Conservation (phyloP, 2,797 vertebrate genomes). For the Uromys caudimaculatus region DNA sequence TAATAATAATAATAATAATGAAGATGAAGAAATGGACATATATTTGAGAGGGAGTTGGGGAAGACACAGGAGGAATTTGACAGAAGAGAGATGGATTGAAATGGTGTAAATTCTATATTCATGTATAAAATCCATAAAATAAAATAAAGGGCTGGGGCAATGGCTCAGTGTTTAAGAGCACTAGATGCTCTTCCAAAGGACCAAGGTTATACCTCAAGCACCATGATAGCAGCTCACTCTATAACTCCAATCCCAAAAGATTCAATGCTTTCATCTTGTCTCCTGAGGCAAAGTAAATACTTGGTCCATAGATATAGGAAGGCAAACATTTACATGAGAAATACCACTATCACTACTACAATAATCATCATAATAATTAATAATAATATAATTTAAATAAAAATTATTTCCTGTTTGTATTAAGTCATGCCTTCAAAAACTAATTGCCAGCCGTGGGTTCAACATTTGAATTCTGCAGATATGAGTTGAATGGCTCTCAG, state of each 20-base stretch:
- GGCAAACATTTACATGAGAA: background rate
- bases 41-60: background rate
- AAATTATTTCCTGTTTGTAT: slow-evolving; percentile 26
- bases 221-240: background rate
- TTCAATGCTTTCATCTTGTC: no score
- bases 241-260: background rate
- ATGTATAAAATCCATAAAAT: background rate
- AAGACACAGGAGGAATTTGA: background rate
- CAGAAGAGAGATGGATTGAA: background rate
- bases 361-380: background rate
- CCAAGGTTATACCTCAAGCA: background rate
- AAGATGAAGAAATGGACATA: background rate
- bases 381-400: background rate
- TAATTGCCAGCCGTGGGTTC: background rate
- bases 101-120: background rate
- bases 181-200: background rate
- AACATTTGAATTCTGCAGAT: slow-evolving; percentile 16
- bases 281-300: background rate
- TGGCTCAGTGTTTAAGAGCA: background rate
- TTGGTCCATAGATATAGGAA: background rate
- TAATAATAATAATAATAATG: no score
- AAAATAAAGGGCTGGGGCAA: background rate
- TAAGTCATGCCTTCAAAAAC: slow-evolving; percentile 39
- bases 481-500: slow-evolving; percentile 36
- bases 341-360: background rate